phyloP scores from a whole-genome alignment of 2,113 vertebrate genomes.

The Pachycephala philippinensis region DNA sequence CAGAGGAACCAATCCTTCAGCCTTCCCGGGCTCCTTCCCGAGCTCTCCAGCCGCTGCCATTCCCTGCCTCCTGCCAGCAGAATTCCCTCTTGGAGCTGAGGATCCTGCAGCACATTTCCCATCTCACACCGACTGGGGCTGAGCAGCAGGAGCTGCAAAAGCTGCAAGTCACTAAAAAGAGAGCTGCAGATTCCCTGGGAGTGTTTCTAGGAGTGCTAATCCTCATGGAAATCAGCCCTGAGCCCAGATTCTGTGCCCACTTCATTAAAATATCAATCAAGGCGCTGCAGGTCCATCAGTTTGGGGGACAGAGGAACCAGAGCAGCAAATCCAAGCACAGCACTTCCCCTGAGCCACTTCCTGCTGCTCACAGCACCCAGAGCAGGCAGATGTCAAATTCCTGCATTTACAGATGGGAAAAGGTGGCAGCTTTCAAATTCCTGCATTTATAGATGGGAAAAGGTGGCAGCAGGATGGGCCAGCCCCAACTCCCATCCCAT shows the following conservation, averaged over 20 bases:
- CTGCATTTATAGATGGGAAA: background rate
- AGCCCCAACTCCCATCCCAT: accelerated
- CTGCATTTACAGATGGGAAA: background rate
- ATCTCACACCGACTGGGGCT: accelerated
- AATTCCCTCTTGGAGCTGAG: background rate
- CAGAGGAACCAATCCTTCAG: background rate
- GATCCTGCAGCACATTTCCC: background rate
- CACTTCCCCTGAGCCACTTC: background rate
- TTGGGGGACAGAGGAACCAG: accelerated
- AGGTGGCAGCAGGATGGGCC: background rate
- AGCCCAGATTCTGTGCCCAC: background rate
- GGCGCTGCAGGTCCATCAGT: background rate
- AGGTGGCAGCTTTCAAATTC: background rate
- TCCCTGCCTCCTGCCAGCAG: background rate
- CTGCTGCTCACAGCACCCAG: background rate
- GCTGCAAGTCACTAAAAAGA: background rate
- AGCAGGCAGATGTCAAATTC: accelerated
- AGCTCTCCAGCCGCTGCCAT: background rate
- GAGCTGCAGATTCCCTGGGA: background rate
- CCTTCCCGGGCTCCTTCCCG: accelerated
- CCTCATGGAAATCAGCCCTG: background rate
- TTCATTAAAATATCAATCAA: accelerated
- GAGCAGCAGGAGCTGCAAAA: background rate
- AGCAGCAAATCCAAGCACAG: background rate
- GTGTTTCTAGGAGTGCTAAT: background rate